phyloP scores from a whole-genome alignment of 2,888 invertebrate species.

The Epinotia ramella region DNA sequence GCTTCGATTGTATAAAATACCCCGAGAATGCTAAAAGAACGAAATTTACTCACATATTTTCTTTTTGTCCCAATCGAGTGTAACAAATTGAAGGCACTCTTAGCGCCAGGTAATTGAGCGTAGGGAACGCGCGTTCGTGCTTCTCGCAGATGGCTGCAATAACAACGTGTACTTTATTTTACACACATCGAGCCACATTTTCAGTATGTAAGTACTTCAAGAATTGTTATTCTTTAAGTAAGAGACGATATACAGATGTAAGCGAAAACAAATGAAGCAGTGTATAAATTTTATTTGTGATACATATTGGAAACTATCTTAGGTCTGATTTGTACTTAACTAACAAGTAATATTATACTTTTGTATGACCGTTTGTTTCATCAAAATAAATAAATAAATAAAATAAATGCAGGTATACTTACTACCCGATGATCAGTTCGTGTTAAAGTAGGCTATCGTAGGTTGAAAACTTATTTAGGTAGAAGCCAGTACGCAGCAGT shows the following conservation, averaged over 20 bases:
- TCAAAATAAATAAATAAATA: too few species aligned
- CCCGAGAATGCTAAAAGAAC: background rate
- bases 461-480: background rate
- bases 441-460: background rate
- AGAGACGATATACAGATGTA: too few species aligned
- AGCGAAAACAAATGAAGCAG: background rate
- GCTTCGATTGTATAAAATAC: slow-evolving; percentile 2
- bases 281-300: too few species aligned
- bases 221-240: background rate
- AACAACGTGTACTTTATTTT: slow-evolving; percentile 32
- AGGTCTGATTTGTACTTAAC: too few species aligned
- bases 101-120: slow-evolving; percentile 28
- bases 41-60: slow-evolving; percentile 34
- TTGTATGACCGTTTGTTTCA: too few species aligned
- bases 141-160: slow-evolving; percentile 30
- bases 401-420: too few species aligned
- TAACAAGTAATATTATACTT: too few species aligned
- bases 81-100: slow-evolving; percentile 30
- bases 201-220: background rate
- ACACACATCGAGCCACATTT: background rate
- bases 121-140: slow-evolving; percentile 19
- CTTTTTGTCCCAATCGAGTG: slow-evolving; percentile 31
- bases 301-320: too few species aligned
- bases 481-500: too few species aligned
- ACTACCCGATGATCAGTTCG: too few species aligned